Evolutionary conservation across 1,140 invertebrate genomes (phyloP).

Genomic region (Anagrus nilaparvatae): DNA sequence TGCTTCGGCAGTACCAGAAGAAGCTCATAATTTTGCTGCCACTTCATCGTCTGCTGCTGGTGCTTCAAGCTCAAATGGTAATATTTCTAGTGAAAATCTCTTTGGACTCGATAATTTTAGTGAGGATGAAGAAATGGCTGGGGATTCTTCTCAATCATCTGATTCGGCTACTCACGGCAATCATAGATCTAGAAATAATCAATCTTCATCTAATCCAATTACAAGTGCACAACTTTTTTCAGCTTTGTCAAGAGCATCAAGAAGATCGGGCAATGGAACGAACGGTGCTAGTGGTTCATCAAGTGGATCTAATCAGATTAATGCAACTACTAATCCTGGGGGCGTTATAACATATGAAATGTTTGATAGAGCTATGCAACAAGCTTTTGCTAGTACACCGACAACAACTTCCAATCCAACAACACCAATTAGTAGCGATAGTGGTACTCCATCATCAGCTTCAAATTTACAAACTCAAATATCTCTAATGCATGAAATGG

Average conservation of each 20-base stretch:
- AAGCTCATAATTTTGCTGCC: slow-evolving; percentile 30
- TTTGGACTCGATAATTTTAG: slow-evolving; percentile 44
- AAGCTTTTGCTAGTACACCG: slow-evolving; percentile 39
- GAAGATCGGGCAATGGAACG: slow-evolving; percentile 19
- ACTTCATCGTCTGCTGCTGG: slow-evolving; percentile 19
- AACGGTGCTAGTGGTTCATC: not conserved
- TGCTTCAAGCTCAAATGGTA: slow-evolving; percentile 24
- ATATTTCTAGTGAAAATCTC: slow-evolving; percentile 33
- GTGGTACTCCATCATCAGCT: not conserved
- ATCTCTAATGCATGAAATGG: slow-evolving; percentile 77
- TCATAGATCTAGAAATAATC: slow-evolving; percentile 12
- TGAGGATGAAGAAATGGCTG: slow-evolving; percentile 47
- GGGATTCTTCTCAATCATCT: slow-evolving; percentile 43
- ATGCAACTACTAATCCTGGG: slow-evolving; percentile 16
- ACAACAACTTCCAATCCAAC: slow-evolving; percentile 16
- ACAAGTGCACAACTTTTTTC: slow-evolving; percentile 43
- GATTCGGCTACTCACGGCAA: slow-evolving; percentile 28
- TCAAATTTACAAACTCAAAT: slow-evolving; percentile 49
- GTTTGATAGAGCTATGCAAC: slow-evolving; percentile 48
- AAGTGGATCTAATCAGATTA: slow-evolving; percentile 15
- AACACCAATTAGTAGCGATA: slow-evolving; percentile 10
- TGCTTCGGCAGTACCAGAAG: slow-evolving; percentile 43
- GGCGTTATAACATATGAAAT: slow-evolving; percentile 47
- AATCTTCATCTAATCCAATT: slow-evolving; percentile 34
- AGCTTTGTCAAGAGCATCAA: slow-evolving; percentile 39